A percentile compares a stretch with the other conserved stretches of the same genome.
Evolutionary conservation across 2,797 vertebrate genomes (phyloP).

Genomic region (Poeciliopsis infans): DNA sequence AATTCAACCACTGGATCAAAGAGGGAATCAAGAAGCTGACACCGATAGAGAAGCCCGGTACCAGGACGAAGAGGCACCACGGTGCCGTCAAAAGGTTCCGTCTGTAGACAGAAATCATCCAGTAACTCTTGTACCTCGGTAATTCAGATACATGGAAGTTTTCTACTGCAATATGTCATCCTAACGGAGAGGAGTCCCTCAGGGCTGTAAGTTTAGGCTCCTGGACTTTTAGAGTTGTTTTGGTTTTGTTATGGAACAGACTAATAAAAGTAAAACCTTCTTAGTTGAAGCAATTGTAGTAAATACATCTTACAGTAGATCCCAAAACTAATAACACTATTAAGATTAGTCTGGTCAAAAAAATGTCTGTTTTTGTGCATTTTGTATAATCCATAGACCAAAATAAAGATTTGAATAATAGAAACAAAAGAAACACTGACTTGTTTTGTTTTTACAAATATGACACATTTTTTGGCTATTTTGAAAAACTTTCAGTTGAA

Average conservation of each 20-base stretch:
- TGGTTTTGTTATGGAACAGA: background rate
- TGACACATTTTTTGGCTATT: background rate
- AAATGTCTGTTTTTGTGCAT: background rate
- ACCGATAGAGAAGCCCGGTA: background rate
- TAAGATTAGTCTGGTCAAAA: too few species aligned
- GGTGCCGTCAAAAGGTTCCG: constrained; percentile 26
- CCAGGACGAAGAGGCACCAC: constrained; percentile 21
- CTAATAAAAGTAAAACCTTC: background rate
- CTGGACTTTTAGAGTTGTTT: background rate
- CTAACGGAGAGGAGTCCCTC: constrained; percentile 21
- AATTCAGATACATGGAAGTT: background rate
- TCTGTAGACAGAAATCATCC: constrained; percentile 19
- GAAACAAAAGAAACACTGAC: constrained; percentile 8
- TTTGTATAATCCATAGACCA: constrained; percentile 1
- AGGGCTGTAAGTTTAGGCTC: background rate
- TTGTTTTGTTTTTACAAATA: background rate
- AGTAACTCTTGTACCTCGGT: background rate
- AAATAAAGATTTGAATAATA: constrained; percentile 20
- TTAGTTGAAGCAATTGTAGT: background rate
- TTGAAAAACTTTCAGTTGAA: background rate
- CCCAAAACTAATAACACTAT: background rate
- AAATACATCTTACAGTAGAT: background rate
- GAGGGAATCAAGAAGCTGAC: constrained; percentile 54
- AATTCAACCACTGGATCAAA: constrained; percentile 86
- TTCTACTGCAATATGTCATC: background rate